phyloP scores from a whole-genome alignment of 2,888 invertebrate species.

The Calliphora vomitoria region DNA sequence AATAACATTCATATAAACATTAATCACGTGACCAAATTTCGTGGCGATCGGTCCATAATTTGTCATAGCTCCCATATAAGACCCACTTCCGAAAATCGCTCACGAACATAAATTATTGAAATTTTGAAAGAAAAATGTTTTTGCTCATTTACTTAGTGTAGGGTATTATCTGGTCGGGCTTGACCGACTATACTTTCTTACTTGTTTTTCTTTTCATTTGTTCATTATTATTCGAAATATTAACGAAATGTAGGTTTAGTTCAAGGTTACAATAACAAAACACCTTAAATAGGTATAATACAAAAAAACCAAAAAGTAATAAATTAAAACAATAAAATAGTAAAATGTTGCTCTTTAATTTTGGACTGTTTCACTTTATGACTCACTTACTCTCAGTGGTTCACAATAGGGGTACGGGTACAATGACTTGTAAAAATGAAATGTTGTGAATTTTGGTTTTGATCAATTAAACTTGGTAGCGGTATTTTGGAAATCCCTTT shows the following conservation, averaged over 20 bases:
- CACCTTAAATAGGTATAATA: background rate
- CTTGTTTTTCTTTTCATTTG: background rate
- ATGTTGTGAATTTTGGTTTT: background rate
- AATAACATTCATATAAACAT: too few relatives aligned
- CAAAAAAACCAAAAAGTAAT: background rate
- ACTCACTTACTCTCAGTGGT: background rate
- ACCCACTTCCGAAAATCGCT: too few relatives aligned
- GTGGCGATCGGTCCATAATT: too few relatives aligned
- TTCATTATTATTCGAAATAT: constrained; percentile 6
- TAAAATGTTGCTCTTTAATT: background rate
- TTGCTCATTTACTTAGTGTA: too few relatives aligned
- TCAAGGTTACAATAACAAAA: constrained; percentile 50
- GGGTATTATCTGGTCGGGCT: too few relatives aligned
- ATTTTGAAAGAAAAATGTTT: too few relatives aligned
- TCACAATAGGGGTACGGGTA: background rate
- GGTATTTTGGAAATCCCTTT: constrained; percentile 48
- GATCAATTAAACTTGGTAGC: background rate
- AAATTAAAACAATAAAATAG: constrained; percentile 18
- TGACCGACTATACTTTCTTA: too few relatives aligned
- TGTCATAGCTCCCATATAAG: too few relatives aligned
- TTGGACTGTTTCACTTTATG: background rate
- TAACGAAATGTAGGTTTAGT: constrained; percentile 55
- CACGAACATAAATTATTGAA: too few relatives aligned
- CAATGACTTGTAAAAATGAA: constrained; percentile 48
- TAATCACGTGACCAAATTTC: too few relatives aligned